Base-by-base conservation (phyloP, 2,797 vertebrate genomes). In the Chlorospingus flavigularis region DNA sequence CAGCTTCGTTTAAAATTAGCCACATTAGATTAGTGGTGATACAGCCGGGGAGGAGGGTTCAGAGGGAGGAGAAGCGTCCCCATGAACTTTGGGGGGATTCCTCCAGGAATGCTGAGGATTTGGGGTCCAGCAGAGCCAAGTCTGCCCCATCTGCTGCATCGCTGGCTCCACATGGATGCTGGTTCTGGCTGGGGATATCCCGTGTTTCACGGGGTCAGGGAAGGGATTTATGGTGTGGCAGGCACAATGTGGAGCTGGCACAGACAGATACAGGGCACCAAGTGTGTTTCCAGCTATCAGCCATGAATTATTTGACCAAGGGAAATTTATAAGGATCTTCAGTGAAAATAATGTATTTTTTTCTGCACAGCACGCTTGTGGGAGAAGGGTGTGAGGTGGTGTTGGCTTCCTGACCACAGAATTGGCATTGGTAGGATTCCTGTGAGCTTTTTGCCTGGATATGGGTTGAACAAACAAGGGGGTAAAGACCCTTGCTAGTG, bases 1-100 rank as follows among this genome's bases (percentile, higher is more conserved):
- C 94, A 97, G 94, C 82, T 94, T 93, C 74, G 6, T 95, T 97
- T 97, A 94, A 94, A 96, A 97, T 97, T 95, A 96, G 91, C 95
- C 92, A 82, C 87, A 63, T 96, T 84, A 90, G 87, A 92, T 96
- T 93, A 95, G 92, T 1, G 15, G 95, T 37, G 95, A 95, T 88
- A 68, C n/a, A 79, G 79, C 24, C 4, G 3, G 53, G 55, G 74
- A 90, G 84, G 83, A 82, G 66, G 83, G 80, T 58, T 91, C 0
- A 1, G 75, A 90, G 68, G 33, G 71, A 76, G 74, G 65, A 92
- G 28, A 39, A 20, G 10, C 1, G 0, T 90, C 92, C 65, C 92
- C 57, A 6, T 58, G 83, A 93, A 94, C 77, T 92, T 93, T 53
- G 53, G 83, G 90, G 83, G 80, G 53, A 90, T 90, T 90, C 88